Base-by-base conservation (phyloP, 2,113 vertebrate species). In the Semicossyphus pulcher region DNA sequence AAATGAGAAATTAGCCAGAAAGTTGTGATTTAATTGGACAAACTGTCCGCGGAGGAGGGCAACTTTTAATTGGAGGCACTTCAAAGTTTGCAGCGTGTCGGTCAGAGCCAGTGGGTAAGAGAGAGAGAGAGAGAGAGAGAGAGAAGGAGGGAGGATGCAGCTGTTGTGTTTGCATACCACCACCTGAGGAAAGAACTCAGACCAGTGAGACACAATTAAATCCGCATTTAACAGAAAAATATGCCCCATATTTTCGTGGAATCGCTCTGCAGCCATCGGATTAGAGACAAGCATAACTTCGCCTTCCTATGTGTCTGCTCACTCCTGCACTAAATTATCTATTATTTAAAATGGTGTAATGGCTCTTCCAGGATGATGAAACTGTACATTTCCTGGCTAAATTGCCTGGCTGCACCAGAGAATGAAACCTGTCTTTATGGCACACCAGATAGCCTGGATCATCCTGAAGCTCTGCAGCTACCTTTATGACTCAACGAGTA, bases 31-130 rank as follows among this genome's bases (percentile, higher is more conserved):
- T 53, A 74, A 62, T 67, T 39, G 45, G 64, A 70, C 58, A 63
- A 72, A 80, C 49, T 68, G 73, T 80, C 60, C 52, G 18, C 21
- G 16, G 65, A 78, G 83, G 52, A 78, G 53, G 25, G 48, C 2
- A 72, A 72, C 72, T 77, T 77, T 85, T 74, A 82, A 82, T 79
- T 82, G 68, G 72, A 71, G 60, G 15, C 32, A 15, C 31, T 72
- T 76, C 15, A 52, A 18, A 73, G 68, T 68, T 69, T 53, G 15
- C 28, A 45, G n/a, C 12, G 37, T 63, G 62, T 51, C 8, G 12
- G 56, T 56, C 20, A 34, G 44, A 69, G 26, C 29, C 51, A 2
- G 23, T 29, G 73, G 56, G 21, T 28, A 52, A 69, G 26, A 52
- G 31, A 21, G 34, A 44, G 53, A 39, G 59, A 41, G 29, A 7